Evolutionary conservation across 2,888 invertebrate species (phyloP).

Genomic region (Chymomyza caudatula): DNA sequence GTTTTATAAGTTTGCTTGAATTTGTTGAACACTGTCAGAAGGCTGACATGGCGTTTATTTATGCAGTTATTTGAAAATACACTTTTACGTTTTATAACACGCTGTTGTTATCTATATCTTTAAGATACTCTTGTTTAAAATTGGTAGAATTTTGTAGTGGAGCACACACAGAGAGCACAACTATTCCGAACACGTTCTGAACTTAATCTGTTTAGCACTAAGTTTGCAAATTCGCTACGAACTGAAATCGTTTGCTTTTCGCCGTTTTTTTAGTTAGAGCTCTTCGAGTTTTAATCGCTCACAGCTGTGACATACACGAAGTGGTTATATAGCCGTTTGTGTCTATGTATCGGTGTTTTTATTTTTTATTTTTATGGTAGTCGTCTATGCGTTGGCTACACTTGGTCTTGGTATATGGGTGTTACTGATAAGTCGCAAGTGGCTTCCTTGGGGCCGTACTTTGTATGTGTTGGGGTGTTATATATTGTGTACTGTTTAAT

Average conservation of each 20-base stretch:
- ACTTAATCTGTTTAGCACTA: conserved; percentile 49
- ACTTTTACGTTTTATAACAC: background rate
- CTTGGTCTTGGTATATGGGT: conserved; percentile 16
- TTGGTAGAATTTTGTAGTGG: background rate
- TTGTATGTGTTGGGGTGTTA: conserved; percentile 1
- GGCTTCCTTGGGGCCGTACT: conserved; percentile 7
- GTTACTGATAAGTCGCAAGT: conserved; percentile 45
- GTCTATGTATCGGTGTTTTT: conserved; percentile 49
- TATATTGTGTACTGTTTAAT: conserved; percentile 15
- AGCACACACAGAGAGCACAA: conserved; percentile 30
- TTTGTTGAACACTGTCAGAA: conserved; percentile 54
- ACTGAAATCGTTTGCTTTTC: conserved; percentile 22
- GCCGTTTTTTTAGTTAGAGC: conserved; percentile 13
- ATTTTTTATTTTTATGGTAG: conserved; percentile 19
- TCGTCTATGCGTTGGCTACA: background rate
- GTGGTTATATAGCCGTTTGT: background rate
- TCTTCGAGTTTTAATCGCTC: conserved; percentile 51
- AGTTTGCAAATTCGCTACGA: conserved; percentile 49
- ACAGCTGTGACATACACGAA: conserved; percentile 23
- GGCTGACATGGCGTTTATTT: conserved; percentile 36
- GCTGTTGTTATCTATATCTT: background rate
- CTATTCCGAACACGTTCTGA: conserved; percentile 55
- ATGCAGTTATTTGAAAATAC: background rate
- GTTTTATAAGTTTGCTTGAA: background rate
- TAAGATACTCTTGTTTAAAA: background rate